Base-by-base conservation (phyloP, 2,888 invertebrate genomes). In the Thalpophila matura region DNA sequence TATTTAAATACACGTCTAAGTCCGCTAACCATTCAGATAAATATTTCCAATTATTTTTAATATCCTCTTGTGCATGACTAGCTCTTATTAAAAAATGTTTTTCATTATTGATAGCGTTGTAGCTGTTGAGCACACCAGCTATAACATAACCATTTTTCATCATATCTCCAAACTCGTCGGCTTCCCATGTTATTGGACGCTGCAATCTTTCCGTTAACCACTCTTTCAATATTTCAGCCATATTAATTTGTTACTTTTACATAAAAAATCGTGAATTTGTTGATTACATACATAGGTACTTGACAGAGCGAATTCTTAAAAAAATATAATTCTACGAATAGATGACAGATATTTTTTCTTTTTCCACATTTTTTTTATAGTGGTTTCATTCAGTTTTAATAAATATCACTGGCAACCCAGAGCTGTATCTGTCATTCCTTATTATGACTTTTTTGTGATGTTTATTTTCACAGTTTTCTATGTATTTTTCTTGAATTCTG, bases 191-290 rank as follows among this genome's bases (percentile, higher is more conserved):
- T 54, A 96, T 91, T 10, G 95, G 89, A 49, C 93, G 84, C 16
- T 96, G 95, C 26, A 96, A 83, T 63, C 95, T 90, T 62, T 95
- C 93, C 29, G 95, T 91, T 20, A 97, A 81, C 97, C 96, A 97
- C 81, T 94, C 93, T 82, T 95, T 94, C 71, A 96, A 88, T 80
- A 96, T 92, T 84, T 96, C 95, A 61, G 95, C 94, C 96, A 96
- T 96, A 58, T 35, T 35, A 62, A 29, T 46, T 54, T 35, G 7
- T 51, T 9, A 18, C 31, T 38, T 49, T 46, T 40, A 46, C 38
- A 47, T 37, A 51, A 47, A 43, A 38, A 26, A 45, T 31, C 31
- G 27, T 46, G 27, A 12, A 14, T 9, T 20, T 10, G 29, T 2
- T 35, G 14, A 7, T 6, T 14, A n/a, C 22, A n/a, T n/a, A n/a